Conservation (phyloP, 92 coral and sea anemone genomes). For the Virgularia gustaviana region DNA sequence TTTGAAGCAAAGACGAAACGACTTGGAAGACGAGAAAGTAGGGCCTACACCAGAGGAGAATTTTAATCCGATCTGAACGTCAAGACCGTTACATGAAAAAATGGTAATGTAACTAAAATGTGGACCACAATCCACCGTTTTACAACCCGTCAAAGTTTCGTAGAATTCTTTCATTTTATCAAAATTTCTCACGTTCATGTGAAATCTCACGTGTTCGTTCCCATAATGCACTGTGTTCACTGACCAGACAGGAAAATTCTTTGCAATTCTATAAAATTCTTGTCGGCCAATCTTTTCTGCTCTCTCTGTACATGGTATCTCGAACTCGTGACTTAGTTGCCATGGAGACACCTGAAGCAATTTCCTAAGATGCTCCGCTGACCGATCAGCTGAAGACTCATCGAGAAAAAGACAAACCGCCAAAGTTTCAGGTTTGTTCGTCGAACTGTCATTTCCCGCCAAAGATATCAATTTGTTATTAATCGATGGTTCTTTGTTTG, state of each 20-base stretch:
- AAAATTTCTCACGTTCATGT: slow-evolving; percentile 69
- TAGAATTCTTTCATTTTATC: slow-evolving; percentile 69
- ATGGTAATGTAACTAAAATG: slow-evolving; percentile 74
- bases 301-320: slow-evolving; percentile 57
- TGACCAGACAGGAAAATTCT: slow-evolving; percentile 80
- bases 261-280: slow-evolving; percentile 70
- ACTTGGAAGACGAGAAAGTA: slow-evolving; percentile 55
- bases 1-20: slow-evolving; percentile 58
- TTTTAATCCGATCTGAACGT: slow-evolving; percentile 81
- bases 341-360: slow-evolving; percentile 52
- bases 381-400: slow-evolving; percentile 34
- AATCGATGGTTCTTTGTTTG: neutral
- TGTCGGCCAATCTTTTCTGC: slow-evolving; percentile 77
- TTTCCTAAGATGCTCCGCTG: neutral
- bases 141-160: slow-evolving; percentile 61
- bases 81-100: slow-evolving; percentile 71
- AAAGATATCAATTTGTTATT: neutral
- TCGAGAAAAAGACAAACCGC: slow-evolving; percentile 46
- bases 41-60: slow-evolving; percentile 63
- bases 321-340: slow-evolving; percentile 82
- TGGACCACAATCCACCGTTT: slow-evolving; percentile 60
- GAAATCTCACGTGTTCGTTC: slow-evolving; percentile 85
- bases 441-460: neutral
- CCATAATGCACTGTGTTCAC: slow-evolving; percentile 92
- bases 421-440: slow-evolving; percentile 3